A percentile compares a stretch with the other conserved stretches of the same genome.
Evolutionary conservation across 2,113 vertebrate genomes (phyloP).

Genomic region (Malaclemys terrapin): DNA sequence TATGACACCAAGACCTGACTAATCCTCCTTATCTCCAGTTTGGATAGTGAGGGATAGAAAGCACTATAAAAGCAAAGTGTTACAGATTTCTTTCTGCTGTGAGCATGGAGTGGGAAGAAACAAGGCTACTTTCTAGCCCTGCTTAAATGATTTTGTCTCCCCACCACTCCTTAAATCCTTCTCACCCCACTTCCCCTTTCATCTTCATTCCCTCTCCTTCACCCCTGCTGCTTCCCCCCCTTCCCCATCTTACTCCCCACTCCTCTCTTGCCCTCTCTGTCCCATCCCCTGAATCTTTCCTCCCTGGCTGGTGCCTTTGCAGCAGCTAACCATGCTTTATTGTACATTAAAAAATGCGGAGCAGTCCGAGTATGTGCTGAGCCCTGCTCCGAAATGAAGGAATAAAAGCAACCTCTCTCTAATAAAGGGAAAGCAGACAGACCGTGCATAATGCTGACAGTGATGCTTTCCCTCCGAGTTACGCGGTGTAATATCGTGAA

Average conservation of each 20-base stretch:
- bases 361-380: not conserved
- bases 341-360: not conserved
- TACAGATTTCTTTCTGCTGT: not conserved
- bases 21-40: not conserved
- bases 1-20: not conserved
- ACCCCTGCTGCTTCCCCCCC: not conserved
- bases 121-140: not conserved
- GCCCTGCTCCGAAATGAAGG: not conserved
- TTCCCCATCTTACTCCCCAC: not conserved
- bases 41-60: not conserved
- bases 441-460: not conserved
- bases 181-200: not conserved
- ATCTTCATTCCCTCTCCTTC: not conserved
- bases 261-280: not conserved
- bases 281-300: not conserved
- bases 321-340: not conserved
- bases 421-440: not conserved
- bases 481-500: not conserved
- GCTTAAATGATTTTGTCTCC: not conserved
- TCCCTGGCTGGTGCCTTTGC: not conserved
- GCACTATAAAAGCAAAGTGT: not conserved
- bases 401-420: not conserved
- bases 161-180: not conserved
- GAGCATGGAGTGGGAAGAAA: not conserved
- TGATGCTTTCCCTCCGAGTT: not conserved